phyloP scores from a whole-genome alignment of 2,797 vertebrate species.

The Setipinna tenuifilis region DNA sequence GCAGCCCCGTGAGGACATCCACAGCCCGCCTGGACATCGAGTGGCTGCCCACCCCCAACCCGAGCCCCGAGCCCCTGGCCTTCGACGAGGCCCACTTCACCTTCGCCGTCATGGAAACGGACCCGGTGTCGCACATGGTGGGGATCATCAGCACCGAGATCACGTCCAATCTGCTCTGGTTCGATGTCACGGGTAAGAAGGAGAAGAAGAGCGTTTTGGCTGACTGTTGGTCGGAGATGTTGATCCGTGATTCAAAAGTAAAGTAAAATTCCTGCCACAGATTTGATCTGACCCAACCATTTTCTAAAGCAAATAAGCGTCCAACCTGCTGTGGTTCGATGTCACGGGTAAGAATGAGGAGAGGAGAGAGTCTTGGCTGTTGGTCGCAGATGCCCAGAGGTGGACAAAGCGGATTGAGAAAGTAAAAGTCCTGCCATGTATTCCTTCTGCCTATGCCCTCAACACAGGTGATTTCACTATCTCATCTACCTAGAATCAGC shows the following conservation, averaged over 20 bases:
- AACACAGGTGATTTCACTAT: too few relatives aligned
- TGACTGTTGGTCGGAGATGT: neutral
- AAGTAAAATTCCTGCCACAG: too few relatives aligned
- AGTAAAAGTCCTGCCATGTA: too few relatives aligned
- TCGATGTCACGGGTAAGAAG: constrained; percentile 85
- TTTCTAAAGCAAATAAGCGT: constrained; percentile 37
- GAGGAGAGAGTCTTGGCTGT: neutral
- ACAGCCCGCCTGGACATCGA: constrained; percentile 87
- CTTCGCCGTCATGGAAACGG: constrained; percentile 93
- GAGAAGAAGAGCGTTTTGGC: neutral
- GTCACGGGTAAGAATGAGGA: constrained; percentile 81
- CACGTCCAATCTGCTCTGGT: constrained; percentile 82
- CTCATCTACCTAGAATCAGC: too few relatives aligned
- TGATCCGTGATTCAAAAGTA: too few relatives aligned
- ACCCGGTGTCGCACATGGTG: constrained; percentile 93
- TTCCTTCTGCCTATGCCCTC: too few relatives aligned
- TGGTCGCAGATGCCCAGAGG: too few relatives aligned
- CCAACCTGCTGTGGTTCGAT: constrained; percentile 85
- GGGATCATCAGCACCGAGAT: constrained; percentile 90
- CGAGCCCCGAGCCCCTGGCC: constrained; percentile 75
- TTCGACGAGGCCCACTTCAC: constrained; percentile 90
- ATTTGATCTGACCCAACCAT: too few relatives aligned
- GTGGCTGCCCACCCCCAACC: constrained; percentile 80
- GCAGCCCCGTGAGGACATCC: constrained; percentile 78
- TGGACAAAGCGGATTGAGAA: too few relatives aligned